Evolutionary conservation across 2,113 vertebrate species (phyloP).

Genomic region (Sarotherodon lohbergeri): DNA sequence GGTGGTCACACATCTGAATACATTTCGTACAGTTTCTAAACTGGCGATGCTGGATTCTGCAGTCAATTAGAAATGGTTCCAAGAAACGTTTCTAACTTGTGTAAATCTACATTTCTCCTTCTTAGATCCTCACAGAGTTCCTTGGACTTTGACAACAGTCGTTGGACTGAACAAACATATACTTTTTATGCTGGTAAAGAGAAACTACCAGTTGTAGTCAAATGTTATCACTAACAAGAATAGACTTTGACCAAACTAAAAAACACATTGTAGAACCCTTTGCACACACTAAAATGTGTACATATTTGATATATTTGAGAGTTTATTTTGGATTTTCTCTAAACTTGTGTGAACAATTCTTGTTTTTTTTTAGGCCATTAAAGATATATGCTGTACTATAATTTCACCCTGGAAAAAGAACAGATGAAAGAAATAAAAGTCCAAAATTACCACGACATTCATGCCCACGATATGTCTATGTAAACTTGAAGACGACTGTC

Average conservation of each 20-base stretch:
- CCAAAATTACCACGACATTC: neutral
- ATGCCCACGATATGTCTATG: neutral
- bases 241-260: neutral
- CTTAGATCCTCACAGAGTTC: neutral
- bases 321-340: neutral
- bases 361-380: neutral
- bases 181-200: neutral
- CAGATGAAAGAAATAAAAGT: neutral
- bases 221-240: neutral
- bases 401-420: neutral
- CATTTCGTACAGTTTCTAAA: neutral
- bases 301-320: neutral
- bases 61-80: neutral
- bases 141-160: neutral
- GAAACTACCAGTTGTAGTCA: neutral
- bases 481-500: neutral
- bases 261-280: neutral
- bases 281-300: neutral
- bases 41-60: neutral
- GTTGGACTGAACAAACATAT: neutral
- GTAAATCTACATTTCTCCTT: neutral
- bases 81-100: fast-evolving
- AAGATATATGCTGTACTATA: neutral
- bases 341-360: neutral
- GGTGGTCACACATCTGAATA: neutral